Conservation (phyloP, 1,140 invertebrate genomes). For the Rhagoletis zephyria region DNA sequence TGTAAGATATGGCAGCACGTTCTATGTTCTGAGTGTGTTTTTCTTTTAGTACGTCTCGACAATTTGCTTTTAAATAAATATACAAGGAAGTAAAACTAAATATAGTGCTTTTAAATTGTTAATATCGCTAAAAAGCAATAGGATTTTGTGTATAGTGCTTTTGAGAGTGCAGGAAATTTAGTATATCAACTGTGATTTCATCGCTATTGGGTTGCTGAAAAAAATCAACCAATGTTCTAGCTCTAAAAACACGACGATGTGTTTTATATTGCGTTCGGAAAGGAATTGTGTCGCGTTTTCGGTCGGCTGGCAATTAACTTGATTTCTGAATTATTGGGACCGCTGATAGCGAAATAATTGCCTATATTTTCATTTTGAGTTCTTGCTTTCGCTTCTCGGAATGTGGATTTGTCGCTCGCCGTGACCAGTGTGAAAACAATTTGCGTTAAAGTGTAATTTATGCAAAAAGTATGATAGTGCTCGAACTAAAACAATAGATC, state of each 20-base stretch:
- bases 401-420: not conserved
- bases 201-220: not conserved
- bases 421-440: not conserved
- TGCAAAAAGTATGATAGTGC: not conserved
- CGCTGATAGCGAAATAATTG: not conserved
- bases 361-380: not conserved
- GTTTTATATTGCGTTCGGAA: not conserved
- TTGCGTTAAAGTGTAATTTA: not conserved
- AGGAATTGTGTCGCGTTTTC: not conserved
- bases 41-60: slow-evolving; percentile 38
- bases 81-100: slow-evolving; percentile 36
- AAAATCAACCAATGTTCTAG: slow-evolving; percentile 10
- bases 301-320: not conserved
- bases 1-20: not conserved
- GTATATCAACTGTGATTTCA: not conserved
- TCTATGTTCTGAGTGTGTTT: slow-evolving; percentile 47
- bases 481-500: not conserved
- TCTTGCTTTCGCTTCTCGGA: not conserved
- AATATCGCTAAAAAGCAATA: not conserved
- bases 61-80: slow-evolving; percentile 34
- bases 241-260: not conserved
- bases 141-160: not conserved
- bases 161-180: not conserved
- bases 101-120: not conserved
- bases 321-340: not conserved